Base-by-base conservation (phyloP, 2,888 invertebrate species). In the Lysandra coridon region DNA sequence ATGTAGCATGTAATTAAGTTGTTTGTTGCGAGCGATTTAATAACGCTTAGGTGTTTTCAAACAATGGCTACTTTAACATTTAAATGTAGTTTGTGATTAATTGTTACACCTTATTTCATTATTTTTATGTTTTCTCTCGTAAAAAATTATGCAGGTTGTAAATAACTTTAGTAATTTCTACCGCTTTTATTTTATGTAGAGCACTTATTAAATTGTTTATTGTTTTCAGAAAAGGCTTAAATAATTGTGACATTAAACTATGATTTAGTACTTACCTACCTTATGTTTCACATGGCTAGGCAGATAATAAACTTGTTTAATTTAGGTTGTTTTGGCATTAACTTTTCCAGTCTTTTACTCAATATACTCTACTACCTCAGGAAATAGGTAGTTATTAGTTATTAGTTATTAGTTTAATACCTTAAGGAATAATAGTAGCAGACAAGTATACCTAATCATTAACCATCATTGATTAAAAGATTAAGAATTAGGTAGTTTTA, bases 1-100 rank as follows among this genome's bases (percentile, higher is more conserved):
- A 82, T 81, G 80, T 81, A 79, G 80, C 77, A 79, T 80, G 78
- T 82, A 83, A 85, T 85, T 83, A 84, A 83, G 84, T 82, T 83
- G 84, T 84, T 80, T 80, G 79, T 80, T 81, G 75, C 80, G 78
- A 80, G 76, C 78, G 80, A 81, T 83, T 82, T 82, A 80, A 53
- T 82, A 78, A 80, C 80, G 75, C 79, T 76, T 57, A 17, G 53
- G 76, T 76, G 76, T 76, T 76, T 76, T 33, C 57, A 14, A 76
- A 76, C 76, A 76, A 76, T 76, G 76, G 76, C 57, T 57, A 57
- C 57, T 76, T 76, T 53, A 57, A 76, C 57, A 76, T 76, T 53
- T 57, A 76, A 76, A 4, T 76, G 53, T 76, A 33, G 49, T 69
- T 76, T 57, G 53, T 76, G 76, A 76, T 76, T 76, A 76, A 76